These are phyloP conservation scores for Eumacrocentrus americanus DNA, from an alignment of 2,888 invertebrate species.

Conservation along the genomic window DNA sequence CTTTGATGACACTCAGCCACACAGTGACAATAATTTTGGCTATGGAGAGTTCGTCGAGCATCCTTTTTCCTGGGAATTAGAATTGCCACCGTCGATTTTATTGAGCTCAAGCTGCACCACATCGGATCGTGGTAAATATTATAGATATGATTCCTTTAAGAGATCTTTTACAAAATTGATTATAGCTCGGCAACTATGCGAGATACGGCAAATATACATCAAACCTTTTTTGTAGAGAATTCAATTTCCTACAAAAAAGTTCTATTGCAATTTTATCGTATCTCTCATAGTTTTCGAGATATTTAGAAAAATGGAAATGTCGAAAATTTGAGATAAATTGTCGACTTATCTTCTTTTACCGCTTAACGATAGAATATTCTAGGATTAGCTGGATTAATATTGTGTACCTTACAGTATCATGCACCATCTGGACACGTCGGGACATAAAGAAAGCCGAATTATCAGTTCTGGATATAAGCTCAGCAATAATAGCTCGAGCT, in stretches of 20 bases:
- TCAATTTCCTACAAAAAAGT: no score
- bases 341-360: no score
- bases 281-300: no score
- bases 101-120: constrained; percentile 73
- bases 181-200: no score
- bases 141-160: constrained; percentile 14
- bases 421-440: constrained; percentile 91
- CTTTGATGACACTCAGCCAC: constrained; percentile 65
- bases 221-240: no score
- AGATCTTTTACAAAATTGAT: no score
- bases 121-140: constrained; percentile 76
- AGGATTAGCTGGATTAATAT: background rate
- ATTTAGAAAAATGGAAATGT: no score
- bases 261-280: no score
- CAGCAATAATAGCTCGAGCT: constrained; percentile 90
- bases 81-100: constrained; percentile 76
- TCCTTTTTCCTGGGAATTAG: constrained; percentile 69
- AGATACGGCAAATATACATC: no score
- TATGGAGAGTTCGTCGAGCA: constrained; percentile 61
- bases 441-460: constrained; percentile 92
- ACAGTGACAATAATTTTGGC: constrained; percentile 57
- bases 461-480: constrained; percentile 93
- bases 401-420: constrained; percentile 75
- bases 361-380: background rate
- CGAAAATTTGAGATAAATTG: no score